Evolutionary conservation across 1,140 invertebrate genomes (phyloP).

Genomic region (Xylocopa sonorina): DNA sequence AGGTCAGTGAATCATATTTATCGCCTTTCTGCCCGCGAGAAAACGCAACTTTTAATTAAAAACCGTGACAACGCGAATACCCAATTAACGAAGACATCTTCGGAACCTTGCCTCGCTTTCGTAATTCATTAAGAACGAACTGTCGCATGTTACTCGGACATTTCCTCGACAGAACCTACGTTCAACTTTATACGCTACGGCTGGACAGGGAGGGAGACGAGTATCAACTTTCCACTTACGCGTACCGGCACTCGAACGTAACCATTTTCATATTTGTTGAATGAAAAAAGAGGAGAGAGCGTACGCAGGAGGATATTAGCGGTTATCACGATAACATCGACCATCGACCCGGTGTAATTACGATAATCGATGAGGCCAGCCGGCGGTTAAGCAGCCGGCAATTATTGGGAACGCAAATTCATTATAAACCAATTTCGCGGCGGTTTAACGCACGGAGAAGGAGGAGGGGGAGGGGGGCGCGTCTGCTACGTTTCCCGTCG

Average conservation of each 20-base stretch:
- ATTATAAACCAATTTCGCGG: constrained; percentile 19
- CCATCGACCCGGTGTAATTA: neutral
- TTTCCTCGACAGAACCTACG: no score
- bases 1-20: no score
- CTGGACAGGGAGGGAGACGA: no score
- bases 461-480: neutral
- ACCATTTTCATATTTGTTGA: neutral
- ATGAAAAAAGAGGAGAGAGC: neutral
- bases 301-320: neutral
- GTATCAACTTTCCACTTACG: neutral
- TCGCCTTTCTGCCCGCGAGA: no score
- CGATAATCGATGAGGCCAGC: neutral
- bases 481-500: constrained; percentile 1
- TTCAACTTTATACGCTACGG: no score
- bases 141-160: no score
- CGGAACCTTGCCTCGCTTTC: no score
- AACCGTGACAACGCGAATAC: no score
- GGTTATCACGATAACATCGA: constrained; percentile 7
- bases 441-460: neutral
- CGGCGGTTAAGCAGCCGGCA: neutral
- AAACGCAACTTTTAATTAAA: no score
- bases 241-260: no score
- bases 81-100: no score
- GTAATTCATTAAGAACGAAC: no score
- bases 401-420: constrained; percentile 13